These are phyloP conservation scores for Bradysia coprophila DNA, from an alignment of 1,140 invertebrate genomes.

Conservation along the genomic window DNA sequence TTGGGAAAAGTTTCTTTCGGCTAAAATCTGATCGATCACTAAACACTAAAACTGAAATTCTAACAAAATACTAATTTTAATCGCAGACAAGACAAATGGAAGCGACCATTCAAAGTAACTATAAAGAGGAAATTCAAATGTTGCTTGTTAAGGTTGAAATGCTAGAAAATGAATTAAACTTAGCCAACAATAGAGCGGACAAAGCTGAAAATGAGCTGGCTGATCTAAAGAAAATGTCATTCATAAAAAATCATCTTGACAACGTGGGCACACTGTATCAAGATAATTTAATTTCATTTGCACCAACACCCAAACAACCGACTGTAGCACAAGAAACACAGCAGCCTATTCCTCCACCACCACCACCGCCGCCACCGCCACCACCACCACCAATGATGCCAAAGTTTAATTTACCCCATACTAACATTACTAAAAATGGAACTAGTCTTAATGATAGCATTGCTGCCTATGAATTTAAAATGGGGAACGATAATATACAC, in stretches of 20 bases:
- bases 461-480: neutral
- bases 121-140: constrained; percentile 24
- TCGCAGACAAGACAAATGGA: constrained; percentile 22
- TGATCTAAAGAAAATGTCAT: constrained; percentile 5
- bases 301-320: neutral
- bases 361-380: constrained; percentile 8
- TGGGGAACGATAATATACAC: constrained; percentile 2
- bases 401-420: neutral
- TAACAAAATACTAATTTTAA: neutral
- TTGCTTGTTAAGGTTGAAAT: constrained; percentile 23
- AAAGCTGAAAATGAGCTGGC: constrained; percentile 15
- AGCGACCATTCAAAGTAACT: constrained; percentile 22
- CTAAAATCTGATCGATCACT: neutral
- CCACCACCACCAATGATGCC: neutral
- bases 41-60: neutral
- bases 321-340: neutral
- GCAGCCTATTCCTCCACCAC: constrained; percentile 1
- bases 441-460: neutral
- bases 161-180: constrained; percentile 18
- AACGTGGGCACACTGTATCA: no score
- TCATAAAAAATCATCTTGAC: neutral
- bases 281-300: neutral
- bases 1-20: neutral
- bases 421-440: neutral
- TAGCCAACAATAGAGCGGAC: constrained; percentile 14